phyloP scores from a whole-genome alignment of 2,888 invertebrate species.

The Rhynchonema sp. region DNA sequence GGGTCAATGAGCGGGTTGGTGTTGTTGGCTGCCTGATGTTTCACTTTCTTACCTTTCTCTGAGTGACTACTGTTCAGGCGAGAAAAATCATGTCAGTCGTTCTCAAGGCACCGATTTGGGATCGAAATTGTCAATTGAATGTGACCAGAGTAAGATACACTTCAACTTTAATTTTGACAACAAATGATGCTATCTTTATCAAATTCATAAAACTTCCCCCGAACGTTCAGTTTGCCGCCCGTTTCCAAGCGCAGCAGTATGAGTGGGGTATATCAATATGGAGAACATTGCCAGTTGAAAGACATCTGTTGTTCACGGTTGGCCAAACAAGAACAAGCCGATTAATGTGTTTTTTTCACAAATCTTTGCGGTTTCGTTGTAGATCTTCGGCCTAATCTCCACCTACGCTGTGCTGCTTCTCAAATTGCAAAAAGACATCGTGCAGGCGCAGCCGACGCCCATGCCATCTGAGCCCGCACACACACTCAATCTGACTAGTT shows the following conservation, averaged over 20 bases:
- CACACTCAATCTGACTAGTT: no score
- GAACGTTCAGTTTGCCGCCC: neutral
- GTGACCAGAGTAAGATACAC: neutral
- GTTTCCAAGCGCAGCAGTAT: neutral
- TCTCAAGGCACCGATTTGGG: neutral
- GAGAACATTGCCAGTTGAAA: neutral
- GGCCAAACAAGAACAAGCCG: no score
- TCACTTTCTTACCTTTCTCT: neutral
- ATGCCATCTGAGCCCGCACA: neutral
- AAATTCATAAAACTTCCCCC: no score
- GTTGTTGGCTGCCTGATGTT: neutral
- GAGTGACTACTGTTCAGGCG: no score
- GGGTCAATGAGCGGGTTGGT: neutral
- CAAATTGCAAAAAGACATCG: neutral
- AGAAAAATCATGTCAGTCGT: neutral
- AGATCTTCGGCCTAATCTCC: neutral
- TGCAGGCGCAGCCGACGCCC: neutral
- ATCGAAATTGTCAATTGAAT: neutral
- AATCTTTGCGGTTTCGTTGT: no score
- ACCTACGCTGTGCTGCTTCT: neutral
- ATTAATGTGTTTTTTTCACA: no score
- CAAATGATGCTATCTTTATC: no score
- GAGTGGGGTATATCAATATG: neutral
- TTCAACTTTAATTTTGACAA: no score
- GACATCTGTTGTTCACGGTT: neutral